Conservation (phyloP, 64 coral and sea anemone species). For the Stichodactyla helianthus region DNA sequence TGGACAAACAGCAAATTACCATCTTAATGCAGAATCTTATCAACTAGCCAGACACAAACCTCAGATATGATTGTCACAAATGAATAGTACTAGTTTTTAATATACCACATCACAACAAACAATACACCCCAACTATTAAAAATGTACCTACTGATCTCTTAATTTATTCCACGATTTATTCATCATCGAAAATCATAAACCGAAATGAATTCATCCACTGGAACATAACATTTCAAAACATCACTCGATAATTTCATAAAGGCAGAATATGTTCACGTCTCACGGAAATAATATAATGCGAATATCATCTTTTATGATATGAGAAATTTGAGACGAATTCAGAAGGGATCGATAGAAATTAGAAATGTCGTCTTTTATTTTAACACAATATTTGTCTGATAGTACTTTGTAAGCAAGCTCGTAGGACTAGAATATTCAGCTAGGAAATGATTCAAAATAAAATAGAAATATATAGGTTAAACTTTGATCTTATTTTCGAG, state of each 20-base stretch:
- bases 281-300: background rate
- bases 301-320: background rate
- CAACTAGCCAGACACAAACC: background rate
- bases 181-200: background rate
- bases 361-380: constrained; percentile 7
- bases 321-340: constrained; percentile 5
- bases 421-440: background rate
- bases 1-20: background rate
- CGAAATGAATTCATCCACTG: background rate
- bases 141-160: background rate
- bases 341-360: background rate
- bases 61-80: background rate
- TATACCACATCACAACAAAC: background rate
- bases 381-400: background rate
- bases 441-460: background rate
- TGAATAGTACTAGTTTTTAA: no score
- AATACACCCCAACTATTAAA: background rate
- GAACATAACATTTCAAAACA: background rate
- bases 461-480: background rate
- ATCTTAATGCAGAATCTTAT: background rate
- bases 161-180: background rate
- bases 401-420: background rate
- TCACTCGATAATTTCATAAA: background rate
- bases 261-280: background rate
- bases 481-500: background rate